Base-by-base conservation (phyloP, 2,113 vertebrate genomes). In the Hassar affinis region DNA sequence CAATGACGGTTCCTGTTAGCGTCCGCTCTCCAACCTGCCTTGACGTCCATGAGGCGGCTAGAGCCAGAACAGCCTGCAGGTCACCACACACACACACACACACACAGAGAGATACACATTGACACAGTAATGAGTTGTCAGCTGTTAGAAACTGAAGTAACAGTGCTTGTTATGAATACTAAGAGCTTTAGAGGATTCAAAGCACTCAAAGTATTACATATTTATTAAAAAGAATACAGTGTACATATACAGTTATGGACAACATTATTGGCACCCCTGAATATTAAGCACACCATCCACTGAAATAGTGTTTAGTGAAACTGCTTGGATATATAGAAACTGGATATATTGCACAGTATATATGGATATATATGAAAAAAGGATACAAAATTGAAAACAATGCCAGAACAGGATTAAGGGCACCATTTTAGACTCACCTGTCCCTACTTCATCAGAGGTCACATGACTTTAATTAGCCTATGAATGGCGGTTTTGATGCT, bases 21-120 rank as follows among this genome's bases (percentile, higher is more conserved):
- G 96, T 97, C 6, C 95, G 91, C 11, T 96, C 93, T 9, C 95
- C 96, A 1, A 96, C 95, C 83, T 97, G 95, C 12, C 94, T 92
- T 3, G 96, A 97, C 0, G 95, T 96, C 96, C 96, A 97, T 0
- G 96, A 97, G 1, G 96, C 96, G 2, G 96, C 96, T 6, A 97
- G 88, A 45, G 96, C 95, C 88, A 97, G 84, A 88, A 97, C 95
- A 10, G 96, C 96, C 96, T 96, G 45, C 11, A 57, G 82, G 33
- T 42, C 52, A 89, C 2, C n/a, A 52, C 72, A 54, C 47, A 74
- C 71, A 51, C 22, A 74, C 69, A 47, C 45, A 49, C 45, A 75
- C 72, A 75, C 72, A 33, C 69, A 47, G 42, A 72, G 20, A 47
- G 20, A 25, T 9, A 71, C n/a, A 30, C 47, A 51, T 17, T 42